These are phyloP conservation scores for Mycteria americana DNA, from an alignment of 2,797 vertebrate genomes.

Conservation along the genomic window DNA sequence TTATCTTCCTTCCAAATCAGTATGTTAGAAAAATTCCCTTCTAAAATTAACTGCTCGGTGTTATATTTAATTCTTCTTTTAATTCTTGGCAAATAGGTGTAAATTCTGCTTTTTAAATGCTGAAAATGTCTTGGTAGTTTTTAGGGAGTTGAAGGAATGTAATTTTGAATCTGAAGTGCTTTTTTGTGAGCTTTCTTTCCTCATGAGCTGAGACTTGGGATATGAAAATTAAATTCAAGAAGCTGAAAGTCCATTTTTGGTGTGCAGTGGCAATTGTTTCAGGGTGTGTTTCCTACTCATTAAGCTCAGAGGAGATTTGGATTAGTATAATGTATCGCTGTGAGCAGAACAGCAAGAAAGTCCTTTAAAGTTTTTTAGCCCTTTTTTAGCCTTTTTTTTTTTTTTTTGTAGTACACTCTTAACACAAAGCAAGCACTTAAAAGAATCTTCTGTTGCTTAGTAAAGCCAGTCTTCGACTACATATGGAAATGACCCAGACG, in stretches of 20 bases:
- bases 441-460: neutral
- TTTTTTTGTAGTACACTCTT: neutral
- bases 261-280: neutral
- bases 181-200: neutral
- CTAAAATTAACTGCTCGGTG: neutral
- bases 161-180: neutral
- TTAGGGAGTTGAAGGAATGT: neutral
- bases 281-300: neutral
- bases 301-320: neutral
- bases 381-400: neutral
- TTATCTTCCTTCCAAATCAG: neutral
- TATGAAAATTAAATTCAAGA: neutral
- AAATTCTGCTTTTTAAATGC: neutral
- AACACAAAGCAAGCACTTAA: neutral
- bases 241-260: neutral
- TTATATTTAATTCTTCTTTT: neutral
- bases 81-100: neutral
- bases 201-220: neutral
- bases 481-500: neutral
- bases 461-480: neutral
- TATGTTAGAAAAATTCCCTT: neutral
- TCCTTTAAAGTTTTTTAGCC: neutral
- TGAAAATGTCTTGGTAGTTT: neutral
- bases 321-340: neutral
- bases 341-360: neutral